phyloP scores from a whole-genome alignment of 2,888 invertebrate genomes.

The Pristionchus japonicus region DNA sequence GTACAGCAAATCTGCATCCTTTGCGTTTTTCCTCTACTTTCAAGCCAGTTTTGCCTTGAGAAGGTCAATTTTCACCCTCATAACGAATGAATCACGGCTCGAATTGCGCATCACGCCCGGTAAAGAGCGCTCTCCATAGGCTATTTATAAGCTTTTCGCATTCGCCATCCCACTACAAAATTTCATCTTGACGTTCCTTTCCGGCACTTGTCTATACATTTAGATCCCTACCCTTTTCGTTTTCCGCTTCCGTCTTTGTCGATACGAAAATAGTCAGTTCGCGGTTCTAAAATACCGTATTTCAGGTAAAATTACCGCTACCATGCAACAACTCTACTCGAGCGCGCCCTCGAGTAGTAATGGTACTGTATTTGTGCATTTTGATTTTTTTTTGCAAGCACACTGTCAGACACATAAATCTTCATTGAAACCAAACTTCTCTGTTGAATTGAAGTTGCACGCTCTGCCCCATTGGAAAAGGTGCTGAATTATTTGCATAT shows the following conservation, averaged over 20 bases:
- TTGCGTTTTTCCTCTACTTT: too few relatives aligned
- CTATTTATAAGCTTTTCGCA: not conserved
- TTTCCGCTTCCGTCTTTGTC: not conserved
- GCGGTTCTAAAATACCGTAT: not conserved
- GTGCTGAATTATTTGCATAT: too few relatives aligned
- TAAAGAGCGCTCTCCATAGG: too few relatives aligned
- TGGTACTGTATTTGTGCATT: not conserved
- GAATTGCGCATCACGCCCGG: too few relatives aligned
- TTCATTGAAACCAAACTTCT: not conserved
- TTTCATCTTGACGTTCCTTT: not conserved
- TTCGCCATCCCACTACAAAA: not conserved
- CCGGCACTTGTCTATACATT: not conserved
- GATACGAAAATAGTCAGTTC: not conserved
- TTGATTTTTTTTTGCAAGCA: not conserved
- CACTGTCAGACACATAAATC: too few relatives aligned
- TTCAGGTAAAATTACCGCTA: not conserved
- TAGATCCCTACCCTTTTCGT: not conserved
- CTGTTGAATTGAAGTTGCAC: too few relatives aligned
- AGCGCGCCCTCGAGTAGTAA: slow-evolving; percentile 22
- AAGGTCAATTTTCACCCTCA: too few relatives aligned
- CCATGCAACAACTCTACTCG: slow-evolving; percentile 26
- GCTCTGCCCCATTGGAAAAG: too few relatives aligned
- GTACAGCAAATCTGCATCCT: too few relatives aligned
- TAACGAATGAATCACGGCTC: too few relatives aligned
- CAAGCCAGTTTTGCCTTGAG: too few relatives aligned